Evolutionary conservation across 2,113 vertebrate genomes (phyloP).

Genomic region (Echinops telfairi): DNA sequence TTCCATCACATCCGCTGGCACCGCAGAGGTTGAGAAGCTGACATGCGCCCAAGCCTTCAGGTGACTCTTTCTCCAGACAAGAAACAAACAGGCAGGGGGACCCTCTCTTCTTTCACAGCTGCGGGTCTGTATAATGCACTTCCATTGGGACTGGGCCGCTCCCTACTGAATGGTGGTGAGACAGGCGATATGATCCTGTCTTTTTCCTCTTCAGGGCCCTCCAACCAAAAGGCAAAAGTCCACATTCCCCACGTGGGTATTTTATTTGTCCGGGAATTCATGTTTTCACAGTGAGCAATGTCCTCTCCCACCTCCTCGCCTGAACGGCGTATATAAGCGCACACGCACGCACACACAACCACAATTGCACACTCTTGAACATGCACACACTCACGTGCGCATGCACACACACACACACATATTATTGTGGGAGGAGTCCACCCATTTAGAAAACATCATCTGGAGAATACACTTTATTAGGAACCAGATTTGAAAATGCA

Average conservation of each 20-base stretch:
- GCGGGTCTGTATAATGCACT: neutral
- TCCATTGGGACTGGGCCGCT: neutral
- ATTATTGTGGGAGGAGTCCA: neutral
- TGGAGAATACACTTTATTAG: neutral
- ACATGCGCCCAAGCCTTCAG: neutral
- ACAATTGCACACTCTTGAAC: too few species aligned
- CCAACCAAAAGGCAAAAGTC: neutral
- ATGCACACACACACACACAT: neutral
- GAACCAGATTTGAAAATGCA: neutral
- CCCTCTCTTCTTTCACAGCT: neutral
- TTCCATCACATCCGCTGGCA: neutral
- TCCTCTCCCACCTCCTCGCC: neutral
- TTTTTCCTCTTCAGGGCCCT: slow-evolving; percentile 40
- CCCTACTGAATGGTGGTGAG: neutral
- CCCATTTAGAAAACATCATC: neutral
- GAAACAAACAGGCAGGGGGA: neutral
- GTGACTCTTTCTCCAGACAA: neutral
- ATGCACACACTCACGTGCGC: too few species aligned
- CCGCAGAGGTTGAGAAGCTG: neutral
- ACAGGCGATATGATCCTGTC: neutral
- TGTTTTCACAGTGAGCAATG: fast-evolving
- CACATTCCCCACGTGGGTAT: neutral
- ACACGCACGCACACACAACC: neutral
- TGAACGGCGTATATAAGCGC: too few species aligned
- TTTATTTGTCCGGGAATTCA: slow-evolving; percentile 33